phyloP scores from a whole-genome alignment of 2,888 invertebrate species.

The Ectemnius cavifrons region DNA sequence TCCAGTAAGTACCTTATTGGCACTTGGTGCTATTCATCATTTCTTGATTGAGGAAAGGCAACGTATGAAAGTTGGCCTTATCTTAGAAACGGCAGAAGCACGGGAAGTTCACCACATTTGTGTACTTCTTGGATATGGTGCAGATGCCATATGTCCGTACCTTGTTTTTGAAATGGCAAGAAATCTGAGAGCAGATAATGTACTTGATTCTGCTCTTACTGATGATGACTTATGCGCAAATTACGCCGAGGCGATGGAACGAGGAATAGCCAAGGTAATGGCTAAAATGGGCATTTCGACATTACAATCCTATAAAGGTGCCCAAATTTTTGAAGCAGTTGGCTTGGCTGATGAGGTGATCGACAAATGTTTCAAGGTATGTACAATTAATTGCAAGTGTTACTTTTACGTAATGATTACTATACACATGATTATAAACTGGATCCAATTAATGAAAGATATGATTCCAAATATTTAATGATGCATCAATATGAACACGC shows the following conservation, averaged over 20 bases:
- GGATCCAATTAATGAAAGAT: slow-evolving; percentile 71
- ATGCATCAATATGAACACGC: slow-evolving; percentile 23
- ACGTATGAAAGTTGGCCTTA: slow-evolving; percentile 96
- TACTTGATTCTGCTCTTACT: slow-evolving; percentile 86
- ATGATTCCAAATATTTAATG: slow-evolving; percentile 66
- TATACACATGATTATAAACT: slow-evolving; percentile 64
- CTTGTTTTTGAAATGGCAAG: slow-evolving; percentile 95
- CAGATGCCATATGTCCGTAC: slow-evolving; percentile 98
- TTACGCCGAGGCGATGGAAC: slow-evolving; percentile 94
- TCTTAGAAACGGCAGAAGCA: slow-evolving; percentile 98
- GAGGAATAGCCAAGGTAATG: slow-evolving; percentile 96
- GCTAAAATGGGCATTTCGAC: slow-evolving; percentile 99
- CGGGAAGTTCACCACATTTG: slow-evolving; percentile 98
- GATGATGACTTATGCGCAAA: slow-evolving; percentile 91
- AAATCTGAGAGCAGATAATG: slow-evolving; percentile 90
- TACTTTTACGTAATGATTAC: background rate
- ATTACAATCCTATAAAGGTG: slow-evolving; percentile 98
- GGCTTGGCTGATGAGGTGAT: slow-evolving; percentile 95
- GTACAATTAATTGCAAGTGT: slow-evolving; percentile 78
- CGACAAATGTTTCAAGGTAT: slow-evolving; percentile 93
- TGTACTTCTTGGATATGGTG: slow-evolving; percentile 96
- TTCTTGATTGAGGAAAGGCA: slow-evolving; percentile 95
- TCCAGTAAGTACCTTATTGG: slow-evolving; percentile 90
- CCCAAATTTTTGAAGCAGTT: slow-evolving; percentile 99
- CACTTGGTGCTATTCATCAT: slow-evolving; percentile 96